These are phyloP conservation scores for Antheraea assamensis DNA, from an alignment of 2,888 invertebrate species.

Conservation along the genomic window DNA sequence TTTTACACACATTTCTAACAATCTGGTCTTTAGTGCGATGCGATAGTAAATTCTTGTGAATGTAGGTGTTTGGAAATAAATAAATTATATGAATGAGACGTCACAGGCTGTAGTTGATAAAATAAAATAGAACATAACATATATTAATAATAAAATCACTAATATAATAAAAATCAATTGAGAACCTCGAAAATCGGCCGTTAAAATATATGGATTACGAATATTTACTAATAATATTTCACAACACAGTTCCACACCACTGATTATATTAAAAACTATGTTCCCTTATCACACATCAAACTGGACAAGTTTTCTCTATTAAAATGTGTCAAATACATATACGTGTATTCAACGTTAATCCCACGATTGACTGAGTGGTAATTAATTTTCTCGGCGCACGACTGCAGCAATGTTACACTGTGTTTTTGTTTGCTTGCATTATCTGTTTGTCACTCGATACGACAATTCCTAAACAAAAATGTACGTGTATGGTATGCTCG, in stretches of 20 bases:
- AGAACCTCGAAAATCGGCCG: not conserved
- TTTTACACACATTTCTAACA: no score
- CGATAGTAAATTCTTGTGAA: no score
- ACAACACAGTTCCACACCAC: not conserved
- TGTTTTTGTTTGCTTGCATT: conserved; percentile 57
- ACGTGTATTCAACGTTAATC: conserved; percentile 18
- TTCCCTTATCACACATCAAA: not conserved
- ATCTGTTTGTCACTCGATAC: conserved; percentile 57
- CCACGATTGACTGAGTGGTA: conserved; percentile 23
- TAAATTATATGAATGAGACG: no score
- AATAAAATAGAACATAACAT: no score
- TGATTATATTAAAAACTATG: not conserved
- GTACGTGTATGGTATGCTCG: not conserved
- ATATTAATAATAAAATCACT: no score
- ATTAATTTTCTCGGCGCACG: conserved; percentile 33
- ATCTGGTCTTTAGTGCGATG: no score
- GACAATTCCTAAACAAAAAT: conserved; percentile 16
- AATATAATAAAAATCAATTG: no score
- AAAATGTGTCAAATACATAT: not conserved
- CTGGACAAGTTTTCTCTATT: conserved; percentile 1
- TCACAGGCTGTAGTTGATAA: no score
- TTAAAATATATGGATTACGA: no score
- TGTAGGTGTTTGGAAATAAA: no score
- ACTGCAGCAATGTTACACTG: conserved; percentile 29
- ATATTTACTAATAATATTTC: not conserved